Conservation (phyloP, 2,797 vertebrate genomes). For the Melanotaenia pygmaea region DNA sequence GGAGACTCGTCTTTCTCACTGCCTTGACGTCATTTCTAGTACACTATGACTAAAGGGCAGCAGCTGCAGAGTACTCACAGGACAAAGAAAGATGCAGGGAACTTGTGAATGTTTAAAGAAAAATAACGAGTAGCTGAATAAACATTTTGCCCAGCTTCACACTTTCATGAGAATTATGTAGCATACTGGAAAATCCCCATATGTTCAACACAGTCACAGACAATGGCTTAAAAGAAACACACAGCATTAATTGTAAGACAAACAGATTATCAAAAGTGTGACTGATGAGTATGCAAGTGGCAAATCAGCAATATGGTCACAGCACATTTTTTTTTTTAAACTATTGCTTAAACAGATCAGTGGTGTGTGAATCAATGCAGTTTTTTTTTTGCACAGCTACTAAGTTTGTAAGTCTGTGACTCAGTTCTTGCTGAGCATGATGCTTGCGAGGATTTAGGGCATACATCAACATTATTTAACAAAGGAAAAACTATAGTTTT, state of each 20-base stretch:
- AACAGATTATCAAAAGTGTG: constrained; percentile 49
- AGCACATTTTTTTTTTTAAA: constrained; percentile 24
- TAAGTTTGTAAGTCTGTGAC: constrained; percentile 21
- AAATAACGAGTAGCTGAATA: constrained; percentile 46
- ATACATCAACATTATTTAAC: no score
- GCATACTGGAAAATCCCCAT: constrained; percentile 60
- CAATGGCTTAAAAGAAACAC: constrained; percentile 44
- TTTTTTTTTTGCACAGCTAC: constrained; percentile 37
- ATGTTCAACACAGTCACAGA: constrained; percentile 48
- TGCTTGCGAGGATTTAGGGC: constrained; percentile 12
- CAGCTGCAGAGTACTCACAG: constrained; percentile 71
- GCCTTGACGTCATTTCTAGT: constrained; percentile 86
- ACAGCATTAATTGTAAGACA: constrained; percentile 38
- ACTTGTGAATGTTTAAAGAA: constrained; percentile 59
- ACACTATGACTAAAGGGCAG: constrained; percentile 65
- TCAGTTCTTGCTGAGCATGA: constrained; percentile 21
- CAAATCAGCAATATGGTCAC: constrained; percentile 44
- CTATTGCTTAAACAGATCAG: constrained; percentile 37
- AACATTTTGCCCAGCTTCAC: constrained; percentile 36
- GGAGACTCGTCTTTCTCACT: constrained; percentile 67
- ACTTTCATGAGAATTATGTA: constrained; percentile 49
- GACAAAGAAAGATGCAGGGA: constrained; percentile 69
- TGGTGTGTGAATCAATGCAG: constrained; percentile 34
- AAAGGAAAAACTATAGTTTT: no score
- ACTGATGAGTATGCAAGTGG: constrained; percentile 60